Evolutionary conservation across 92 coral and sea anemone genomes (phyloP), one percentile per base, ranked within the genome.

Genomic region (Isaurus tuberculatus): DNA sequence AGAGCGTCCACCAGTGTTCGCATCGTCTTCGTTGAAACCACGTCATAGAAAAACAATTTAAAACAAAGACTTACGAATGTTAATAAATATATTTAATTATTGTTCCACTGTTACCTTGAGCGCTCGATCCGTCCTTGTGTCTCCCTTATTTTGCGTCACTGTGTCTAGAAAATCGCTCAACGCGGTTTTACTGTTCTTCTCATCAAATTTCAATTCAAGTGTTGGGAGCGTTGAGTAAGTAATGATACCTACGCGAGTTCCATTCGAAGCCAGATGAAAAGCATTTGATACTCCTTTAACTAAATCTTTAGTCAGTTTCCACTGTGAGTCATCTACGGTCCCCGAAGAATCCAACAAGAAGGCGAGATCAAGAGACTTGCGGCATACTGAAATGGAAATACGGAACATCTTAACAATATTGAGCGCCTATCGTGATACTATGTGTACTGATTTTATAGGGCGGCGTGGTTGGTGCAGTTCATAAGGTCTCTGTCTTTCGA

Each of bases 271-370:
- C 6, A 97, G 83, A 27, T 86, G 81, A 85, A 94, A 97, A 2
- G 93, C 98, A 55, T 85, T 85, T 22, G 91, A 85, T 23, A 97
- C 97, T 16, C 98, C 98, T 46, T 91, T 81, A 8, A 95, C 99
- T 74, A 97, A 97, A 79, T 94, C 98, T 79, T 97, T 97, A 58
- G 91, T 89, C 36, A 88, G 84, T 63, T 97, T 97, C 99, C 99
- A 97, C 48, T 90, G 94, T 2, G 99, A 86, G 79, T 96, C 98
- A 53, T 96, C 99, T 19, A 91, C 75, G 26, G 96, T 91, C 5
- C 94, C 96, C 71, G 99, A 96, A 4, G 96, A 92, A 67, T 96
- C 99, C 93, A 96, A 19, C 22, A 94, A 79, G 86, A 96, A 96
- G 22, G 98, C 94, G 28, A 96, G 86, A 86, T 96, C 99, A 8